phyloP scores from a whole-genome alignment of 1,140 invertebrate genomes.

The Zaprionus davidi region DNA sequence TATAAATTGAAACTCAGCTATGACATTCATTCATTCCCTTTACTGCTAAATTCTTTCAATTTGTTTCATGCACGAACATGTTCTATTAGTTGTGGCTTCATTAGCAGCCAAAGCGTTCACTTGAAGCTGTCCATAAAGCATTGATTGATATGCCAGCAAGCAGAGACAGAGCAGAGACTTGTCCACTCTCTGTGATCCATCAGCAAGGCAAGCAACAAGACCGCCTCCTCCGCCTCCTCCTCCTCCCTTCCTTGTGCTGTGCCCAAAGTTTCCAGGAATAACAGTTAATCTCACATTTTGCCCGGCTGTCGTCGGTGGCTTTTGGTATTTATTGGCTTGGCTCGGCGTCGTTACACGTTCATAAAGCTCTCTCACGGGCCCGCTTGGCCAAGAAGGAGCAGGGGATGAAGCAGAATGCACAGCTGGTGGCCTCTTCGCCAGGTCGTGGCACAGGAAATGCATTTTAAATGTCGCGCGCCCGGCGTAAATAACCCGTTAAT shows the following conservation, averaged over 20 bases:
- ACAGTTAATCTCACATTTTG: slow-evolving; percentile 31
- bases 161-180: background rate
- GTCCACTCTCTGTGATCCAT: slow-evolving; percentile 16
- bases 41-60: background rate
- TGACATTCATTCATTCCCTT: background rate
- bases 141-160: slow-evolving; percentile 25
- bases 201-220: slow-evolving; percentile 20
- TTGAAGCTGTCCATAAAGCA: slow-evolving; percentile 19
- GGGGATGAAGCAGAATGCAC: background rate
- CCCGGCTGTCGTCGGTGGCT: slow-evolving; percentile 46
- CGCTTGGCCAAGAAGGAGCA: slow-evolving; percentile 15
- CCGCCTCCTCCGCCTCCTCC: too few species aligned
- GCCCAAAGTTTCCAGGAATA: slow-evolving; percentile 10
- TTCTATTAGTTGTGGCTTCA: slow-evolving; percentile 1
- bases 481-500: slow-evolving; percentile 79
- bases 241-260: background rate
- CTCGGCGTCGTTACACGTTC: slow-evolving; percentile 20
- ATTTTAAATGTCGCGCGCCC: slow-evolving; percentile 73
- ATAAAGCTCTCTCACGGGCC: slow-evolving; percentile 61
- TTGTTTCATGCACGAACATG: slow-evolving; percentile 1
- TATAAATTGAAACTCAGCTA: background rate
- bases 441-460: slow-evolving; percentile 56
- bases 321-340: slow-evolving; percentile 59
- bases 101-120: slow-evolving; percentile 9
- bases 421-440: slow-evolving; percentile 16